phyloP scores from a whole-genome alignment of 2,888 invertebrate species.

The Pycnomerus fuliginosus region DNA sequence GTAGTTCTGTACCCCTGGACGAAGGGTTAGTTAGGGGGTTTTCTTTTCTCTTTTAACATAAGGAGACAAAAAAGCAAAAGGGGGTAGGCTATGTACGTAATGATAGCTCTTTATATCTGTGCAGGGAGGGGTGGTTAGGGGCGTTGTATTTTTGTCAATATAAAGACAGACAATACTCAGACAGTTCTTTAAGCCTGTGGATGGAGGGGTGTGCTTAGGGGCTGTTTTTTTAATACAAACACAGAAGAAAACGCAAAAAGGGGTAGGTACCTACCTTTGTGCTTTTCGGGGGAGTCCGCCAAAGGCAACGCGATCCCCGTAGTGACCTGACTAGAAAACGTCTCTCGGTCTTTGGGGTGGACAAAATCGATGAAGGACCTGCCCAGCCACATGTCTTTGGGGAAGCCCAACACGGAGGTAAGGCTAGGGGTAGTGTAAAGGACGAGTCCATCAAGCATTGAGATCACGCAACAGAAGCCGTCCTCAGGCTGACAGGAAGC shows the following conservation, averaged over 20 bases:
- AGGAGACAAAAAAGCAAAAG: no score
- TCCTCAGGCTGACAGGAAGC: constrained; percentile 52
- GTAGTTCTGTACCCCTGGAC: no score
- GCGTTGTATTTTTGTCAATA: no score
- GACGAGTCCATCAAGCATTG: constrained; percentile 80
- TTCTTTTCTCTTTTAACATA: no score
- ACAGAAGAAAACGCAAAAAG: not conserved
- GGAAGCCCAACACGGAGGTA: constrained; percentile 71
- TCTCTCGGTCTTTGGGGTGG: constrained; percentile 72
- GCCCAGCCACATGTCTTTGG: constrained; percentile 82
- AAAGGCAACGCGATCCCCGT: constrained; percentile 64
- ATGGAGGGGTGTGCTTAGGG: no score
- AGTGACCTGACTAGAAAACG: constrained; percentile 76
- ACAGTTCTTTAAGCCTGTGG: no score
- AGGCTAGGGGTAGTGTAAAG: constrained; percentile 72
- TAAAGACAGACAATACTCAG: no score
- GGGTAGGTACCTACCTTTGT: constrained; percentile 37
- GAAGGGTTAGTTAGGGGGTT: no score
- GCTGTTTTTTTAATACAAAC: no score
- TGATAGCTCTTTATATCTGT: no score
- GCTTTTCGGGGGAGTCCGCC: constrained; percentile 53
- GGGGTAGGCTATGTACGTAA: no score
- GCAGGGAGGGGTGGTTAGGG: no score
- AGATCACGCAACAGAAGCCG: constrained; percentile 77
- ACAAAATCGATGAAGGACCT: constrained; percentile 85